These are phyloP conservation scores for Sicus ferrugineus DNA, from an alignment of 2,888 invertebrate genomes.

Conservation along the genomic window DNA sequence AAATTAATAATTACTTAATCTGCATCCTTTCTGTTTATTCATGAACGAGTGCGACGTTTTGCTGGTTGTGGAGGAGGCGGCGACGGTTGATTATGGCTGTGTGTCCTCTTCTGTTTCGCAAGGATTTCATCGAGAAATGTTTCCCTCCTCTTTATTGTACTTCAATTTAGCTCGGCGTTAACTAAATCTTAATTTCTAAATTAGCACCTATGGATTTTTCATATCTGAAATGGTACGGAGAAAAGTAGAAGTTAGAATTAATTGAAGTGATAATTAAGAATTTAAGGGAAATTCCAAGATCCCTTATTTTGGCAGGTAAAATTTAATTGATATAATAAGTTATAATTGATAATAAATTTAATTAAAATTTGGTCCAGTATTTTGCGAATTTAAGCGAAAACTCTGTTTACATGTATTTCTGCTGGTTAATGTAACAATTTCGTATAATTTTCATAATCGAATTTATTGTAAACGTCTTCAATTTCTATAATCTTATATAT, in stretches of 20 bases:
- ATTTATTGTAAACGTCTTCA: no score
- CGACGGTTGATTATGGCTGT: slow-evolving; percentile 24
- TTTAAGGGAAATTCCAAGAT: no score
- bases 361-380: no score
- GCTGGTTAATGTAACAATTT: no score
- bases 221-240: slow-evolving; percentile 56
- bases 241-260: slow-evolving; percentile 28
- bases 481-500: no score
- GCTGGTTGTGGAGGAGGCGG: slow-evolving; percentile 28
- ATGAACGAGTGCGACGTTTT: slow-evolving; percentile 12
- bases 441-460: no score
- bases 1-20: slow-evolving; percentile 1
- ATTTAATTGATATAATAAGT: no score
- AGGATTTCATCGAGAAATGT: not conserved
- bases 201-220: slow-evolving; percentile 65
- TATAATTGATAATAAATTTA: no score
- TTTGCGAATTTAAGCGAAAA: no score
- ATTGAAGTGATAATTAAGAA: not conserved
- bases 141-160: slow-evolving; percentile 38
- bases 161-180: slow-evolving; percentile 39
- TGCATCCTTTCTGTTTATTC: not conserved
- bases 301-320: no score
- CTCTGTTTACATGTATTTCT: no score
- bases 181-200: slow-evolving; percentile 60
- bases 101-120: slow-evolving; percentile 14